Evolutionary conservation across 2,113 vertebrate genomes (phyloP), one percentile per base, ranked within the genome.

Genomic region (Garra rufa): DNA sequence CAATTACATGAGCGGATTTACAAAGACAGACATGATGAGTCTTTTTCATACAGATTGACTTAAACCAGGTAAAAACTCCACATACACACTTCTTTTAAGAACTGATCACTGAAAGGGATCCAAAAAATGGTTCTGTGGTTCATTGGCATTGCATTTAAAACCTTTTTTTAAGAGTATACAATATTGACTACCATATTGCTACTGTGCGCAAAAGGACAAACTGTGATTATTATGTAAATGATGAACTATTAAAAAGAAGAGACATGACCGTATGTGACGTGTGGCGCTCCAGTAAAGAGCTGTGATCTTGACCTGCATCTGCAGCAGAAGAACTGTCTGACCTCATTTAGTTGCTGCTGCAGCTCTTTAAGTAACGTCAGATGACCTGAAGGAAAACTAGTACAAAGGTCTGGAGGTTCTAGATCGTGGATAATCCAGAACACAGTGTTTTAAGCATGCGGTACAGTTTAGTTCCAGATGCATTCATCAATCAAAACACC

Each of bases 221-320:
- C 4, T 65, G 63, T 34, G 63, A 28, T 15, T 28, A 17, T 26
- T 65, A 28, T 65, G 19, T 69, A 69, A 38, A 69, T 21, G 9
- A 10, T 69, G 0, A 69, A 65, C 19, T 34, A 14, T 65, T 30
- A n/a, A 34, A 65, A 30, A 65, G 28, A 67, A 19, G 17, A 19
- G 28, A 67, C 17, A 21, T 28, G 61, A 65, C 13, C 28, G 26
- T 65, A 65, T 30, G 13, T 30, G 8, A 3, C 4, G 28, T 67
- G 30, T 67, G 63, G 9, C 9, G 17, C 63, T 69, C 17, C 65
- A 21, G 65, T 67, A 67, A 19, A 19, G 30, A 38, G 15, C 34
- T 6, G 65, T 41, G 34, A 69, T 69, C 65, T 69, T 41, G 65
- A 69, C 65, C 65, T 38, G 65, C 65, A 38, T 69, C 65, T 69